Conservation (phyloP, 2,113 vertebrate genomes). For the Naja naja region DNA sequence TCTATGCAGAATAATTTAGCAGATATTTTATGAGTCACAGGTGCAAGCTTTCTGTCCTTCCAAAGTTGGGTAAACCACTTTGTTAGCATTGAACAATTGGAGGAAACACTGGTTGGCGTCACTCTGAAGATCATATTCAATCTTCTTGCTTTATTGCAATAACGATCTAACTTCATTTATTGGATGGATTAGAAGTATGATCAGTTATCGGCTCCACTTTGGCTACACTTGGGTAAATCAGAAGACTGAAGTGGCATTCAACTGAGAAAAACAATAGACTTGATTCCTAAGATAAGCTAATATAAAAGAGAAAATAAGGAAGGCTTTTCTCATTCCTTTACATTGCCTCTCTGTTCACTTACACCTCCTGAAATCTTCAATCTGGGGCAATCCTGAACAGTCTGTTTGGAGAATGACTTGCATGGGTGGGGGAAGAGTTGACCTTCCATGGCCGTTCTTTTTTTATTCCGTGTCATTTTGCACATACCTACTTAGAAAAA, state of each 20-base stretch:
- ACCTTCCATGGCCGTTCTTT: background rate
- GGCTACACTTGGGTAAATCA: background rate
- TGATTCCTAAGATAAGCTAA: background rate
- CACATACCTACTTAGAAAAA: background rate
- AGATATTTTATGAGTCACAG: background rate
- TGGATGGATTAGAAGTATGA: background rate
- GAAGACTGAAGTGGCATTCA: background rate
- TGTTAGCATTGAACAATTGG: background rate
- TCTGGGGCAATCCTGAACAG: background rate
- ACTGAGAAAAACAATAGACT: background rate
- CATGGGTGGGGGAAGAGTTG: background rate
- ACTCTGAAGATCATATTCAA: background rate
- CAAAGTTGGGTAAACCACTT: background rate
- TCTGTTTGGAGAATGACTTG: background rate
- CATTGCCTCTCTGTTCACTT: background rate
- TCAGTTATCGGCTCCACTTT: background rate
- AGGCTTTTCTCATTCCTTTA: background rate
- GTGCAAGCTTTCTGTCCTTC: background rate
- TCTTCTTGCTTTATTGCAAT: background rate
- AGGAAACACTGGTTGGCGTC: background rate
- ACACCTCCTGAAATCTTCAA: background rate
- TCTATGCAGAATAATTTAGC: background rate
- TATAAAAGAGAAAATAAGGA: background rate
- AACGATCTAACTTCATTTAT: background rate
- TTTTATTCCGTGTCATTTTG: background rate